Percentiles rank a stretch among this genome's conserved stretches.
These are phyloP conservation scores for Caiman crocodilus DNA, from an alignment of 2,797 vertebrate species.

Conservation along the genomic window DNA sequence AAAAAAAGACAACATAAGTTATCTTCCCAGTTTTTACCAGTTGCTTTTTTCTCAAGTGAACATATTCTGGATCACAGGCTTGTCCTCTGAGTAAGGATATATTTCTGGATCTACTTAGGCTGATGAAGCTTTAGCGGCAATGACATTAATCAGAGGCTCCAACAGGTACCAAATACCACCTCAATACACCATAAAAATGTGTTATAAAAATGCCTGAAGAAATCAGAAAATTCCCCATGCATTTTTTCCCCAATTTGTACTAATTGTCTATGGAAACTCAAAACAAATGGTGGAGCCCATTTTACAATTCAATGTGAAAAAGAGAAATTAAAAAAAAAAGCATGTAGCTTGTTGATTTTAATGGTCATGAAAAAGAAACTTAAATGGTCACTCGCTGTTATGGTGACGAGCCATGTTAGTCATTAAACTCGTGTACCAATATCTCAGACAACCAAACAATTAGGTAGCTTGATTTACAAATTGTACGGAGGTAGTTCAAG, in stretches of 20 bases:
- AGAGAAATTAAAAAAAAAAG: not conserved
- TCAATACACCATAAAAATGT: not conserved
- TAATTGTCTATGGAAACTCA: not conserved
- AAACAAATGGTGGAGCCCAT: not conserved
- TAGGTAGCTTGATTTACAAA: not conserved
- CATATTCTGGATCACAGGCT: not conserved
- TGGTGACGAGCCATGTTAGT: not conserved
- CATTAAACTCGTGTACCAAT: too few species aligned
- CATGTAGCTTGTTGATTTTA: not conserved
- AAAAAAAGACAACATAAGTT: not conserved
- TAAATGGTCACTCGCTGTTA: not conserved
- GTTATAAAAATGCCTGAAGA: not conserved
- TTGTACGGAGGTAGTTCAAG: not conserved
- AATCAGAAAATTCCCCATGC: not conserved
- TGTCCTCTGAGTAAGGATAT: not conserved
- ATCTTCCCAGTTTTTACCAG: not conserved
- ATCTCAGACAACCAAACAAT: not conserved
- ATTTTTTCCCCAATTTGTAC: not conserved
- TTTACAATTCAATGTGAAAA: not conserved
- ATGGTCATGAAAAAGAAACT: not conserved
- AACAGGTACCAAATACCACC: not conserved
- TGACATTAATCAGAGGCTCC: not conserved
- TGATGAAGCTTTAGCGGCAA: not conserved
- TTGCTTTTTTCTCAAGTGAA: not conserved
- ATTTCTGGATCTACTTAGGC: not conserved